These are phyloP conservation scores for Mercenaria mercenaria DNA, from an alignment of 1,140 invertebrate genomes.

Conservation along the genomic window DNA sequence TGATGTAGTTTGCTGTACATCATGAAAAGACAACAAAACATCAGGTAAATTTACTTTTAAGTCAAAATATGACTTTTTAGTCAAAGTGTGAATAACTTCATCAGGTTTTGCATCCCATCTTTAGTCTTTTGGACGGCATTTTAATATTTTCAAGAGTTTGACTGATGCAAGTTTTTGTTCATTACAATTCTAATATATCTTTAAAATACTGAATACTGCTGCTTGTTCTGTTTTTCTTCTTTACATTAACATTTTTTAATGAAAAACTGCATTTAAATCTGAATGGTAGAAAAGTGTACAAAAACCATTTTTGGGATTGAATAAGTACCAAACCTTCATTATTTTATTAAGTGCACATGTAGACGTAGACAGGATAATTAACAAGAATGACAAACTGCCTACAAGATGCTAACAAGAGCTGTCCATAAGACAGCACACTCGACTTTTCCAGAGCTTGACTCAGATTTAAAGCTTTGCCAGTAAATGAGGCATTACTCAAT, in stretches of 20 bases:
- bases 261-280: neutral
- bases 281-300: neutral
- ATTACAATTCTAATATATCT: slow-evolving; percentile 1
- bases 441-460: too few species aligned
- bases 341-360: slow-evolving; percentile 1
- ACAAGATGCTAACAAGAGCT: neutral
- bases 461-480: too few species aligned
- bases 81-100: slow-evolving; percentile 1
- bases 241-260: neutral
- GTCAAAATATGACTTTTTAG: too few species aligned
- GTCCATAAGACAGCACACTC: too few species aligned
- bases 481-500: neutral
- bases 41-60: neutral
- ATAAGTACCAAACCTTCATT: neutral
- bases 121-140: neutral
- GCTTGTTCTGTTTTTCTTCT: slow-evolving; percentile 1
- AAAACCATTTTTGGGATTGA: neutral
- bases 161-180: neutral
- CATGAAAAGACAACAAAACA: neutral
- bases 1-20: neutral
- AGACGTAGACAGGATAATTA: slow-evolving; percentile 1
- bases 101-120: neutral
- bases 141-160: neutral
- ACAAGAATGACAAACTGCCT: neutral
- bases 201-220: slow-evolving; percentile 1